Conservation (phyloP, 1,140 invertebrate species). For the Alviniconcha marisindica region DNA sequence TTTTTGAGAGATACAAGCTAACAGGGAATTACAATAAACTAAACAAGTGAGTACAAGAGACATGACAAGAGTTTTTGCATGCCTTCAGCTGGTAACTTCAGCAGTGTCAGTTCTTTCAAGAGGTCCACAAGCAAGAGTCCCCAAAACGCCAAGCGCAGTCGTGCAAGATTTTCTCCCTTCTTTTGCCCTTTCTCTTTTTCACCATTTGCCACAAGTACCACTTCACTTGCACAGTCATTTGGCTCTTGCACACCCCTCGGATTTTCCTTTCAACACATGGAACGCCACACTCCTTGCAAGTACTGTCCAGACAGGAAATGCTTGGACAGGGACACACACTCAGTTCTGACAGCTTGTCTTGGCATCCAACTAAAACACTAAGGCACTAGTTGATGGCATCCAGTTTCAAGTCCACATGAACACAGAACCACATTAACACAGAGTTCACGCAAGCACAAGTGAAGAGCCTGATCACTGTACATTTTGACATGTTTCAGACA, state of each 20-base stretch:
- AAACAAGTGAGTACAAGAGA: too few species aligned
- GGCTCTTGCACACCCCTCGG: background rate
- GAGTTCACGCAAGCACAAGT: background rate
- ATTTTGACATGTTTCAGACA: background rate
- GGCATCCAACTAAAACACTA: background rate
- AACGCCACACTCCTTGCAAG: background rate
- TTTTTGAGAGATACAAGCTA: too few species aligned
- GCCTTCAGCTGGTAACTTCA: background rate
- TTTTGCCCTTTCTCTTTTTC: background rate
- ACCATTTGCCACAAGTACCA: conserved; percentile 23
- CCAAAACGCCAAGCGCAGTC: background rate
- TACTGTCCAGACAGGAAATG: background rate
- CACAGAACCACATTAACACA: conserved; percentile 25
- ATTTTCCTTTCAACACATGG: background rate
- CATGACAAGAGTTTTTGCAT: too few species aligned
- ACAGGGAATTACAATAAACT: too few species aligned
- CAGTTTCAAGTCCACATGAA: conserved; percentile 31
- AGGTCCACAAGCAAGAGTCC: background rate
- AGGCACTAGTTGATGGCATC: conserved; percentile 9
- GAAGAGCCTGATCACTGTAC: background rate
- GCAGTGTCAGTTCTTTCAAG: background rate
- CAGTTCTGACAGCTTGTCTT: conserved; percentile 4
- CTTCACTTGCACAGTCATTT: background rate
- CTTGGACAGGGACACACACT: background rate
- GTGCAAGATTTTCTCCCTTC: background rate